Percentiles rank a stretch among this genome's conserved stretches.
These are phyloP conservation scores for Liodrosophila aerea DNA, from an alignment of 2,888 invertebrate genomes.

Conservation along the genomic window DNA sequence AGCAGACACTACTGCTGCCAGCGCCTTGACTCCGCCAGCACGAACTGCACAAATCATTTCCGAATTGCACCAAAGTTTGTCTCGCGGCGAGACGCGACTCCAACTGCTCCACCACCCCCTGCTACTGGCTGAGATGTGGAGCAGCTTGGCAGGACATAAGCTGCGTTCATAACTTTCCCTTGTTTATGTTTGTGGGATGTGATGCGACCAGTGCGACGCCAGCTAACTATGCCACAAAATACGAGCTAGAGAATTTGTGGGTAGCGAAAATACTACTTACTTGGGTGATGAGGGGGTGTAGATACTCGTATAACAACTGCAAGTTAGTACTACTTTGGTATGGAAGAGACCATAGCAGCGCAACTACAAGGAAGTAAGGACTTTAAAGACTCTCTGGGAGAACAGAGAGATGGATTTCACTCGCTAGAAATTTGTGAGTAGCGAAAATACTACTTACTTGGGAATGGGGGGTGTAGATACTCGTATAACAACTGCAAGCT, in stretches of 20 bases:
- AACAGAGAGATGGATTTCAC: no score
- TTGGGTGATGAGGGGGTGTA: no score
- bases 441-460: no score
- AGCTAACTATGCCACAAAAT: conserved; percentile 34
- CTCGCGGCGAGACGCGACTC: conserved; percentile 39
- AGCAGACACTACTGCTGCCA: conserved; percentile 24
- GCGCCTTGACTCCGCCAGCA: conserved; percentile 42
- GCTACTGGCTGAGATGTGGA: conserved; percentile 20
- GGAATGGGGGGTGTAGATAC: no score
- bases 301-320: no score
- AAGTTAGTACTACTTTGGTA: no score
- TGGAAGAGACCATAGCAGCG: no score
- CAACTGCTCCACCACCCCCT: not conserved
- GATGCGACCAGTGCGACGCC: conserved; percentile 62
- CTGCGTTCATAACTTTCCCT: conserved; percentile 73
- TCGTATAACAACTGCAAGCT: no score
- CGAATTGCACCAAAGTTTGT: conserved; percentile 77
- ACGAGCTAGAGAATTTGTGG: not conserved
- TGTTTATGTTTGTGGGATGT: conserved; percentile 80
- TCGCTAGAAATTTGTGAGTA: no score
- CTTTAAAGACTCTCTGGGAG: no score
- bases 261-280: no score
- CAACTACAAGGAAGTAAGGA: no score
- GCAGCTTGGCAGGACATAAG: conserved; percentile 68
- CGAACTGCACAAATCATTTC: conserved; percentile 80